These are phyloP conservation scores for Drosophila borborema DNA, from an alignment of 2,888 invertebrate genomes.

Conservation along the genomic window DNA sequence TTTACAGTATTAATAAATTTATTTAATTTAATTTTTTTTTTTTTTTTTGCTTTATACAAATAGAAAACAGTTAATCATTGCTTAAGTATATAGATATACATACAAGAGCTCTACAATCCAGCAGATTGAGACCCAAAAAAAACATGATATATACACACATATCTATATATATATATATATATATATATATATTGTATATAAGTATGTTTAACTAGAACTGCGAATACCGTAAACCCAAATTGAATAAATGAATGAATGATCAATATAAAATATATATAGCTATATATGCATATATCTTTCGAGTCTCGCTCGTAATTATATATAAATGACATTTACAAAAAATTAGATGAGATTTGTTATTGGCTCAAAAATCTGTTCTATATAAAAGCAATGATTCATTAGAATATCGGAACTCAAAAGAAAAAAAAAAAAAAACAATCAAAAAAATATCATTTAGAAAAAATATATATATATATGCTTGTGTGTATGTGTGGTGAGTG, in stretches of 20 bases:
- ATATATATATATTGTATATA: slow-evolving; percentile 24
- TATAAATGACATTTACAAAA: slow-evolving; percentile 40
- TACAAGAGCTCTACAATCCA: slow-evolving; percentile 38
- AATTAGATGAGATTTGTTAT: slow-evolving; percentile 1
- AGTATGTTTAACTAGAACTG: slow-evolving; percentile 32
- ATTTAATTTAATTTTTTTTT: slow-evolving; percentile 19
- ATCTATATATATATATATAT: slow-evolving; percentile 5
- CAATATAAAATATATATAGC: slow-evolving; percentile 16
- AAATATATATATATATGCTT: neutral
- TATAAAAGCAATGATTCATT: slow-evolving; percentile 3
- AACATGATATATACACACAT: slow-evolving; percentile 10
- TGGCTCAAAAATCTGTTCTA: neutral
- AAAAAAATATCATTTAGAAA: slow-evolving; percentile 6
- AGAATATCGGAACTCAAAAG: slow-evolving; percentile 5
- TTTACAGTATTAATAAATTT: slow-evolving; percentile 54
- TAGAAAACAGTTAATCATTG: slow-evolving; percentile 79
- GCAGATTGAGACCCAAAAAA: slow-evolving; percentile 31
- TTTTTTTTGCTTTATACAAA: slow-evolving; percentile 71
- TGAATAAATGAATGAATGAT: slow-evolving; percentile 29
- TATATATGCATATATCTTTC: slow-evolving; percentile 5
- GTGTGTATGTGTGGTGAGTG: neutral
- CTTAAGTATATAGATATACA: slow-evolving; percentile 50
- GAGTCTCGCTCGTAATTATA: slow-evolving; percentile 16
- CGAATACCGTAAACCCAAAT: slow-evolving; percentile 42
- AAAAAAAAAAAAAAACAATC: neutral